Conservation (phyloP, 2,113 vertebrate species). For the Gymnorhina tibicen region DNA sequence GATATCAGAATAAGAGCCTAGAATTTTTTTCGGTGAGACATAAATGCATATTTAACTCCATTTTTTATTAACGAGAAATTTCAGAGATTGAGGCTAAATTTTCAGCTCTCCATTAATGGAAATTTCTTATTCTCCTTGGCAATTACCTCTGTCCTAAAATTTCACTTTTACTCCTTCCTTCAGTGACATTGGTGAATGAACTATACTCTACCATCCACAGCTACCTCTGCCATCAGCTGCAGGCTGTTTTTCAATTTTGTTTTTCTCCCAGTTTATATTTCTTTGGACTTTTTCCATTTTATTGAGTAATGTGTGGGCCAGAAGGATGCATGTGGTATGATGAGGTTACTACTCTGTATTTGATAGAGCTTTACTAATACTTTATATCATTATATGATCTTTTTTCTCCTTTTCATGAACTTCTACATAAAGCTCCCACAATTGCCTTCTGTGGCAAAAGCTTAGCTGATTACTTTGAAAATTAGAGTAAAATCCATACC, state of each 20-base stretch:
- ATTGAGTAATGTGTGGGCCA: not conserved
- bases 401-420: not conserved
- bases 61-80: not conserved
- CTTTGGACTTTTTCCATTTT: slow-evolving; percentile 7
- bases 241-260: not conserved
- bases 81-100: not conserved
- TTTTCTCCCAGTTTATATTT: not conserved
- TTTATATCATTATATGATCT: not conserved
- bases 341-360: not conserved
- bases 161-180: not conserved
- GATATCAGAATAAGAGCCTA: not conserved
- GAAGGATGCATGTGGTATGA: not conserved
- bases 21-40: not conserved
- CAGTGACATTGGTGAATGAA: not conserved
- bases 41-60: not conserved
- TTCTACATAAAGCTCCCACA: not conserved
- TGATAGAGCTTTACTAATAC: not conserved
- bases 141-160: not conserved
- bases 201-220: not conserved
- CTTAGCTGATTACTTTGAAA: not conserved
- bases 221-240: not conserved
- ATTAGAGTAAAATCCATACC: not conserved
- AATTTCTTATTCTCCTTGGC: not conserved
- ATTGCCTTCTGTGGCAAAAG: not conserved
- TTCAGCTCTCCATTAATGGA: not conserved